A percentile compares a stretch with the other conserved stretches of the same genome.
Conservation (phyloP, 2,888 invertebrate species). For the Apotomis capreana region DNA sequence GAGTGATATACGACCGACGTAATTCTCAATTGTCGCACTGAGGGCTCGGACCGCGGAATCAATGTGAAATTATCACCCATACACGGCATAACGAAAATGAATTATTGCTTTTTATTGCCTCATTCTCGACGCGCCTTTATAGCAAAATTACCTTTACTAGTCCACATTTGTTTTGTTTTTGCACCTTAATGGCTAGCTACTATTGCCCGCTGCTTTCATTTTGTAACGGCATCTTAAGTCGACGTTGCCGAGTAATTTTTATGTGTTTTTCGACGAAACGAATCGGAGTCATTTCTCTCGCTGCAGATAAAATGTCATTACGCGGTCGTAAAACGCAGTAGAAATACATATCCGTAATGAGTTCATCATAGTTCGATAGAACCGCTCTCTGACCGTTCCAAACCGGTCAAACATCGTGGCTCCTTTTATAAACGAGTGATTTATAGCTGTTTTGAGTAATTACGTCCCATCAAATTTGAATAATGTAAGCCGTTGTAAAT, state of each 20-base stretch:
- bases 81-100: constrained; percentile 82
- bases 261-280: constrained; percentile 40
- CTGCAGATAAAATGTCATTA: constrained; percentile 65
- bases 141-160: constrained; percentile 59
- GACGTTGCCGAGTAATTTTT: constrained; percentile 45
- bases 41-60: constrained; percentile 65
- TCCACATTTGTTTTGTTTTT: constrained; percentile 53
- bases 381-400: constrained; percentile 61
- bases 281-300: constrained; percentile 56
- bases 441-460: constrained; percentile 81
- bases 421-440: constrained; percentile 73
- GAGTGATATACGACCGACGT: constrained; percentile 82
- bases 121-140: constrained; percentile 60
- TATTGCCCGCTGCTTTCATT: constrained; percentile 54
- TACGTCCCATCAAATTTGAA: constrained; percentile 82
- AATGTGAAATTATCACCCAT: constrained; percentile 81
- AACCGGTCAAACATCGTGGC: constrained; percentile 65
- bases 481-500: constrained; percentile 79
- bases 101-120: constrained; percentile 77
- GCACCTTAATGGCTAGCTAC: constrained; percentile 51
- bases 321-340: constrained; percentile 66
- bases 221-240: constrained; percentile 43
- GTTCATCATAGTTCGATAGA: constrained; percentile 67
- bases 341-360: constrained; percentile 68
- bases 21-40: constrained; percentile 78